Conservation (phyloP, 1,140 invertebrate genomes). For the Globodera ellingtonae region DNA sequence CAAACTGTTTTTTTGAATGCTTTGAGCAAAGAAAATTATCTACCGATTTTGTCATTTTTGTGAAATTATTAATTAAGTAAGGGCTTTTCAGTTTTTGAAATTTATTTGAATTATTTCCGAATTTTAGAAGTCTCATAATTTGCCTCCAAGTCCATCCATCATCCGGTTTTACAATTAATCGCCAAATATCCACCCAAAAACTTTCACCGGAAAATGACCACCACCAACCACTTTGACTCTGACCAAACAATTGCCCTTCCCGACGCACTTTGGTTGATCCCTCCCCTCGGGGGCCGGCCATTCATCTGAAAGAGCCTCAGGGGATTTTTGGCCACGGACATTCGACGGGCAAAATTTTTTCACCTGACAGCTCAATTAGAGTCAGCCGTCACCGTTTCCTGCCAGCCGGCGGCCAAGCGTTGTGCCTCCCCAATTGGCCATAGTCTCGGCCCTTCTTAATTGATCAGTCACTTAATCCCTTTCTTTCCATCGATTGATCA, state of each 20-base stretch:
- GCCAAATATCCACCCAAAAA: background rate
- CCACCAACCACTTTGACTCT: background rate
- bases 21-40: too few relatives aligned
- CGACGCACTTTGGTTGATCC: background rate
- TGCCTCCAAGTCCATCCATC: background rate
- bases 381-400: background rate
- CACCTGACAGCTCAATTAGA: constrained; percentile 2
- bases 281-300: background rate
- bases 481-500: background rate
- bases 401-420: background rate
- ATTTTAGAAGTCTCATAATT: background rate
- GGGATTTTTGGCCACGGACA: background rate
- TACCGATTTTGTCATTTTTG: too few relatives aligned
- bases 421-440: background rate
- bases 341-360: background rate
- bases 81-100: too few relatives aligned
- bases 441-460: background rate
- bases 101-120: background rate
- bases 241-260: background rate
- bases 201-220: background rate
- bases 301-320: background rate
- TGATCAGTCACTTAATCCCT: background rate
- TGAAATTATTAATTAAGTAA: too few relatives aligned
- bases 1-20: too few relatives aligned
- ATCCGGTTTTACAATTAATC: background rate